Base-by-base conservation (phyloP, 1,140 invertebrate species). In the Cephus cinctus region DNA sequence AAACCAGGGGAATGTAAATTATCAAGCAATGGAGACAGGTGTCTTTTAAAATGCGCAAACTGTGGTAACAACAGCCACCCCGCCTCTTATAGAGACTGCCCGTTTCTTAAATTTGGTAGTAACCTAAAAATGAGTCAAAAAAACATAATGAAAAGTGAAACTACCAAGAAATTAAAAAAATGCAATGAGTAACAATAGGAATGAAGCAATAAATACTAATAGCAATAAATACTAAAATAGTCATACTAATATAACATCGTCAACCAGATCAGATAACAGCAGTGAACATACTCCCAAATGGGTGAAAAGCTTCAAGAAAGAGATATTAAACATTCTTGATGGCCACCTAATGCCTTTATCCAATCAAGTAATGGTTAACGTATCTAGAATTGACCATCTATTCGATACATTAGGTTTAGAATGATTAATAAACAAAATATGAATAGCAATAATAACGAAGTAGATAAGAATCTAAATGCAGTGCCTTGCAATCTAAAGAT, bases 401-500 rank as follows among this genome's bases (percentile, higher is more conserved):
- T n/a, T n/a, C n/a, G n/a, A n/a, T n/a, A n/a, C n/a, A n/a, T n/a
- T n/a, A n/a, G n/a, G n/a, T n/a, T n/a, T n/a, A n/a, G n/a, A n/a
- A n/a, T n/a, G n/a, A n/a, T n/a, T n/a, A n/a, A n/a, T n/a, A 14
- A 6, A 35, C 32, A 14, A 35, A 5, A 35, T 14, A 35, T 35
- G 16, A 6, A n/a, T 16, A 35, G 5, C n/a, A 5, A 35, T n/a
- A 6, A 14, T 4, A 14, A 5, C 16, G 16, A n/a, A 35, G 16
- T 35, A 6, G 5, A 35, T n/a, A 4, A 35, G 12, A 6, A 4
- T 14, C 5, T 35, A 4, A 16, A 35, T 14, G n/a, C 5, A 35
- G 16, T 6, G n/a, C n/a, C 4, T 35, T 14, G 32, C 5, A n/a
- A 14, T 4, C n/a, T 35, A 5, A 48, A 54, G 19, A 43, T 43